A percentile compares a stretch with the other conserved stretches of the same genome.
Evolutionary conservation across 1,140 invertebrate species (phyloP).

Genomic region (Drosophila albomicans): DNA sequence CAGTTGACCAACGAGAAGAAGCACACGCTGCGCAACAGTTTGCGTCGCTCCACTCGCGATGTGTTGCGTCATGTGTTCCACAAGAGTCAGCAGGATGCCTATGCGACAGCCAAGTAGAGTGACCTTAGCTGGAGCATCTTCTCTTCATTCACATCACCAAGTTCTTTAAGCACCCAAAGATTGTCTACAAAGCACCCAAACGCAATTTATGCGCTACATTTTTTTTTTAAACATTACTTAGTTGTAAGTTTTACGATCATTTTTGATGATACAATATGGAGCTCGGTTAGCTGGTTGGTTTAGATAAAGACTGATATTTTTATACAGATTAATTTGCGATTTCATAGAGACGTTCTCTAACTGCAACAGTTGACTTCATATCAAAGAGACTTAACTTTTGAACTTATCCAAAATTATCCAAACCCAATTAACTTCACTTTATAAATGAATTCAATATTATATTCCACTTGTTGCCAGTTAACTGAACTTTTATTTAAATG

Average conservation of each 20-base stretch:
- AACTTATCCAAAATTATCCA: too few species aligned
- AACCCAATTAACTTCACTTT: too few species aligned
- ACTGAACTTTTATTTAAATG: slow-evolving; percentile 17
- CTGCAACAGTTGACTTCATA: too few species aligned
- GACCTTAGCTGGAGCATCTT: not conserved
- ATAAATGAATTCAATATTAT: too few species aligned
- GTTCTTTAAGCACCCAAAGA: slow-evolving; percentile 63
- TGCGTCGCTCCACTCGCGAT: slow-evolving; percentile 76
- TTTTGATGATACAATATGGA: slow-evolving; percentile 1
- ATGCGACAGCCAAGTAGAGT: slow-evolving; percentile 64
- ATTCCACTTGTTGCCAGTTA: slow-evolving; percentile 4
- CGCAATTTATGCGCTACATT: too few species aligned
- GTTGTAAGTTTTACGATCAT: slow-evolving; percentile 6
- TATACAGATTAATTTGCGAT: too few species aligned
- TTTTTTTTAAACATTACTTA: not conserved
- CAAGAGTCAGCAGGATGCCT: slow-evolving; percentile 76
- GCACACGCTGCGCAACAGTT: slow-evolving; percentile 75
- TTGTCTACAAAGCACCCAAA: slow-evolving; percentile 38
- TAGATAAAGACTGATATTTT: not conserved
- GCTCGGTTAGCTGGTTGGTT: slow-evolving; percentile 1
- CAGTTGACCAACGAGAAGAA: slow-evolving; percentile 74
- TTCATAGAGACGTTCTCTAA: too few species aligned
- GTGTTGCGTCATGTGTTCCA: slow-evolving; percentile 80
- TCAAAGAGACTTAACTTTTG: too few species aligned
- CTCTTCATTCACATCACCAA: not conserved